Evolutionary conservation across 2,113 vertebrate genomes (phyloP).

Genomic region (Sitta europaea): DNA sequence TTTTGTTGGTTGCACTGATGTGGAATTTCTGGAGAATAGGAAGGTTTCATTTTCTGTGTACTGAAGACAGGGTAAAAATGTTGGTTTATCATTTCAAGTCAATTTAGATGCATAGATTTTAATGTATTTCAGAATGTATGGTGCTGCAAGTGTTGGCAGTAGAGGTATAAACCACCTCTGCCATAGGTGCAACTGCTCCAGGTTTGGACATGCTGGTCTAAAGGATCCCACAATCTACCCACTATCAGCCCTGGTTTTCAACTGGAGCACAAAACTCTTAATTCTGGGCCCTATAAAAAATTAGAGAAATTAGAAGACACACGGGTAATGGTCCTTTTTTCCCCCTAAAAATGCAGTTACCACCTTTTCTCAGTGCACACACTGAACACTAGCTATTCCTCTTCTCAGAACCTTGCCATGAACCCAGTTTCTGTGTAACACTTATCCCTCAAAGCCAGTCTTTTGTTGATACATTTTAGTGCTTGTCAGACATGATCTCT

Average conservation of each 20-base stretch:
- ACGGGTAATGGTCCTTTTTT: fast-evolving
- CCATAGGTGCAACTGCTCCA: background rate
- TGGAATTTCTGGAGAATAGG: background rate
- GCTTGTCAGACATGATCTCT: background rate
- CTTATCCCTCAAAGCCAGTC: background rate
- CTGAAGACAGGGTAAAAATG: background rate
- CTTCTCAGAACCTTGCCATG: background rate
- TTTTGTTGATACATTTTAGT: background rate
- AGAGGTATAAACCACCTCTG: background rate
- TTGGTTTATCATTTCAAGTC: background rate
- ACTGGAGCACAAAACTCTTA: background rate
- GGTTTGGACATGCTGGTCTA: background rate
- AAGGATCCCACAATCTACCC: background rate
- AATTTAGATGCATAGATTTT: background rate
- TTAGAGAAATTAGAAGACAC: background rate
- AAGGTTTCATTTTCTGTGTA: background rate
- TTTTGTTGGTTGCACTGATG: fast-evolving
- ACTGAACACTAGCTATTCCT: background rate
- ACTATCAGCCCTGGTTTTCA: background rate
- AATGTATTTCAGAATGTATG: background rate
- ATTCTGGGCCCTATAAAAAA: background rate
- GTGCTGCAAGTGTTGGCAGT: background rate
- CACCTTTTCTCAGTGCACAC: background rate
- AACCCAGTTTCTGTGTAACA: background rate
- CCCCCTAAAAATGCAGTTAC: background rate